Percentiles rank a stretch among this genome's conserved stretches.
phyloP scores from a whole-genome alignment of 1,140 invertebrate species.

The Colletes gigas region DNA sequence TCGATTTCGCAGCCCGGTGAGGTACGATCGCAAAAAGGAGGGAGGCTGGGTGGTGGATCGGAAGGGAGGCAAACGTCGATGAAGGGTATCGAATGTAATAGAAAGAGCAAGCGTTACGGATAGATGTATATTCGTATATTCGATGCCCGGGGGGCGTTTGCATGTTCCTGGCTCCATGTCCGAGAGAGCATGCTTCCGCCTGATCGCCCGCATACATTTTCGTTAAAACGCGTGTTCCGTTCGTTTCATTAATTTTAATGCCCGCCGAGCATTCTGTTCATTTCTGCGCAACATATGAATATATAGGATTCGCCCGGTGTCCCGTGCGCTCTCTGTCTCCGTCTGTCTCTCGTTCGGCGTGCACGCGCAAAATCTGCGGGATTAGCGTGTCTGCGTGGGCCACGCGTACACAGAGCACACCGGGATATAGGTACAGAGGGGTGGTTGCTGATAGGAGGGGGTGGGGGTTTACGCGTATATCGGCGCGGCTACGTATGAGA shows the following conservation, averaged over 20 bases:
- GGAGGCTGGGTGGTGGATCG: background rate
- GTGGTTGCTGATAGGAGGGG: too few relatives aligned
- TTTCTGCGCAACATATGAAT: slow-evolving; percentile 77
- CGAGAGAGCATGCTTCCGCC: slow-evolving; percentile 69
- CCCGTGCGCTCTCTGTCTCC: background rate
- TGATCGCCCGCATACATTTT: slow-evolving; percentile 76
- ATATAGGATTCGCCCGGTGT: slow-evolving; percentile 10
- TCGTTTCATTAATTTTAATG: slow-evolving; percentile 79
- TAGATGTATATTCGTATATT: slow-evolving; percentile 19
- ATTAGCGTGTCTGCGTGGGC: background rate
- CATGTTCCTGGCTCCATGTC: slow-evolving; percentile 57
- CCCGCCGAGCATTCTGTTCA: slow-evolving; percentile 75
- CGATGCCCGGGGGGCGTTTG: slow-evolving; percentile 38
- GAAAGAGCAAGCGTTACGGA: slow-evolving; percentile 24
- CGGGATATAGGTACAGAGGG: too few relatives aligned
- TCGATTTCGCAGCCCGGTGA: too few relatives aligned
- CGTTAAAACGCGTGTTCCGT: slow-evolving; percentile 75
- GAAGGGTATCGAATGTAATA: background rate
- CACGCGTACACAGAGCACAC: background rate
- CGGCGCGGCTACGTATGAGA: slow-evolving; percentile 49
- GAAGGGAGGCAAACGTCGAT: background rate
- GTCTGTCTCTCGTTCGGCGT: background rate
- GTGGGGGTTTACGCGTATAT: slow-evolving; percentile 1
- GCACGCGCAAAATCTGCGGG: background rate
- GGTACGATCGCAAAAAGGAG: too few relatives aligned